Percentiles rank a stretch among this genome's conserved stretches.
phyloP scores from a whole-genome alignment of 1,140 invertebrate genomes.

The Bombus waltoni region DNA sequence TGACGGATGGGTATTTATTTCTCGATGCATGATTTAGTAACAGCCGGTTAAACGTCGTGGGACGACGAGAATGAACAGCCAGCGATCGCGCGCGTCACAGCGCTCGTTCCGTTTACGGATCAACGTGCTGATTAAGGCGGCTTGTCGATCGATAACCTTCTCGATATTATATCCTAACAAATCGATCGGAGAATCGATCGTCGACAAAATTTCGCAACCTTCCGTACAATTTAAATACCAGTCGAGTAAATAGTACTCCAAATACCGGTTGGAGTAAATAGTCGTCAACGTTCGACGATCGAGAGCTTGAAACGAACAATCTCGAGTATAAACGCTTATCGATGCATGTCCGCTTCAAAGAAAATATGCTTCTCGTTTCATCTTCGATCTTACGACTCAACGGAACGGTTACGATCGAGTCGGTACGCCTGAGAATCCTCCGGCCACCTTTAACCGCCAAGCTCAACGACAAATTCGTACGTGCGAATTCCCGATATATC shows the following conservation, averaged over 20 bases:
- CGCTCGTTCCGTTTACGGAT: background rate
- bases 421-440: background rate
- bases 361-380: background rate
- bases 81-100: background rate
- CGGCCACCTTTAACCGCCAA: background rate
- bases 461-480: background rate
- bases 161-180: too few relatives aligned
- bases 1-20: conserved; percentile 61
- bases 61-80: conserved; percentile 40
- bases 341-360: too few relatives aligned
- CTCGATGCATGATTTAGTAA: conserved; percentile 72
- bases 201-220: too few relatives aligned
- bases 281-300: too few relatives aligned
- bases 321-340: too few relatives aligned
- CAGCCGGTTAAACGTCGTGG: conserved; percentile 38
- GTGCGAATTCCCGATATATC: background rate
- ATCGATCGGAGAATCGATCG: too few relatives aligned
- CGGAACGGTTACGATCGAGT: background rate
- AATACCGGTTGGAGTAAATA: too few relatives aligned
- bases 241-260: too few relatives aligned
- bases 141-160: too few relatives aligned
- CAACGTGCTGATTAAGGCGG: background rate
- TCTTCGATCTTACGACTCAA: background rate
- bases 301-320: too few relatives aligned
- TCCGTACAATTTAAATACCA: too few relatives aligned